Evolutionary conservation across 1,140 invertebrate species (phyloP), one percentile per base, ranked within the genome.

Genomic region (Papilio polyxenes): DNA sequence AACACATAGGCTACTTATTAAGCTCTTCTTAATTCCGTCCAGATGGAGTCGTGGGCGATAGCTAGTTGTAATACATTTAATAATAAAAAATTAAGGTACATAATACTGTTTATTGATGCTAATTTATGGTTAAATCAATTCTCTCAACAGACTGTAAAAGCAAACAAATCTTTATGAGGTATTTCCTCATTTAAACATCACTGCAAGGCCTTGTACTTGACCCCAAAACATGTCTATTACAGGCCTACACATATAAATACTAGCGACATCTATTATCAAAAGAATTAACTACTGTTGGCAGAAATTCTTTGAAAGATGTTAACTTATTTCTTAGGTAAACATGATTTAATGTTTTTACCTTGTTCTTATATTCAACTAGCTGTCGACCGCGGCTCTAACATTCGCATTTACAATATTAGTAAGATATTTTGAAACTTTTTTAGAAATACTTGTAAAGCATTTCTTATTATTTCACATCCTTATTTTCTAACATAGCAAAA

Each of bases 161-260:
- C 48, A 75, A 77, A 77, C 75, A 77, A 77, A 77, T 77, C 48
- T 77, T 77, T 49, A 77, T 77, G 49, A 51, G 49, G 49, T 15
- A 77, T 77, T 77, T 77, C 75, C 75, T 77, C 75, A 77, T 77
- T 72, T 53, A 77, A 53, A 53, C 49, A 49, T 23, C 4, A 48
- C 44, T 8, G 75, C 75, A 77, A 77, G 75, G 75, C 49, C 75
- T 20, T 53, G 75, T 53, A 53, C 75, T 77, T 77, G 75, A 77
- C 75, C 48, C 13, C 17, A 77, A 77, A 56, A 77, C 75, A 17
- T 17, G 40, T 40, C 72, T 74, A 74, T 3, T 20, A 75, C 40
- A 75, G n/a, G 53, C 17, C 65, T 72, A 72, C 31, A 23, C 13
- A 69, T 17, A 56, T 69, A 69, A 13, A 10, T 69, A 76, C 8